phyloP scores from a whole-genome alignment of 2,797 vertebrate species.

The Chloroceryle amazona region DNA sequence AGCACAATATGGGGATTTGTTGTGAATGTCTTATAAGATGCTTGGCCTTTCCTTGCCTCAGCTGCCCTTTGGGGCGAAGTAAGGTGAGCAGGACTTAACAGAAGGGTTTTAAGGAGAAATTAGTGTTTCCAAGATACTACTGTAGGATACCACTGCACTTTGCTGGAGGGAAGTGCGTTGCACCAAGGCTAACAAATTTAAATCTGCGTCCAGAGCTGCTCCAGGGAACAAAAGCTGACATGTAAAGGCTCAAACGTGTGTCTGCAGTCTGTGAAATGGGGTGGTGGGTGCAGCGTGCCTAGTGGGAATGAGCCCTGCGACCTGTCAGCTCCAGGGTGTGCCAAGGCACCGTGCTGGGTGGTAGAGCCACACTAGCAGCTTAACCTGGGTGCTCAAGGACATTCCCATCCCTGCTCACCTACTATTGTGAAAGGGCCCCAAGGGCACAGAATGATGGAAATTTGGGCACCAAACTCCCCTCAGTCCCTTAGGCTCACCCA shows the following conservation, averaged over 20 bases:
- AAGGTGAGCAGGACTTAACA: not conserved
- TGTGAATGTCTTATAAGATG: not conserved
- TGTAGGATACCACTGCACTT: not conserved
- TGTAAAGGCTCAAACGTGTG: fast-evolving
- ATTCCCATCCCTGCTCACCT: not conserved
- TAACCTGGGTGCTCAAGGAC: not conserved
- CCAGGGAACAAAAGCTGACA: not conserved
- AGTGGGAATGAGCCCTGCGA: not conserved
- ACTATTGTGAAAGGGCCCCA: fast-evolving
- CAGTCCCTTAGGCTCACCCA: not conserved
- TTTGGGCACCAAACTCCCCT: not conserved
- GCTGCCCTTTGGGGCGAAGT: not conserved
- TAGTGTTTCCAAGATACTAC: not conserved
- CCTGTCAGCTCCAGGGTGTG: not conserved
- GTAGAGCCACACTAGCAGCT: not conserved
- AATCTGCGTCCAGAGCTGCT: not conserved
- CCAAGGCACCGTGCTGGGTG: fast-evolving
- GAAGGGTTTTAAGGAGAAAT: not conserved
- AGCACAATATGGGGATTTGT: fast-evolving
- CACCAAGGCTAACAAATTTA: not conserved
- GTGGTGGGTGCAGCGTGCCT: not conserved
- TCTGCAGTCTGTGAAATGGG: not conserved
- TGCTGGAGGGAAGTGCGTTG: not conserved
- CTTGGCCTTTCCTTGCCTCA: not conserved
- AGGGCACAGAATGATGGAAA: not conserved